Base-by-base conservation (phyloP, 1,140 invertebrate species). In the Brachionus rotundiformis region DNA sequence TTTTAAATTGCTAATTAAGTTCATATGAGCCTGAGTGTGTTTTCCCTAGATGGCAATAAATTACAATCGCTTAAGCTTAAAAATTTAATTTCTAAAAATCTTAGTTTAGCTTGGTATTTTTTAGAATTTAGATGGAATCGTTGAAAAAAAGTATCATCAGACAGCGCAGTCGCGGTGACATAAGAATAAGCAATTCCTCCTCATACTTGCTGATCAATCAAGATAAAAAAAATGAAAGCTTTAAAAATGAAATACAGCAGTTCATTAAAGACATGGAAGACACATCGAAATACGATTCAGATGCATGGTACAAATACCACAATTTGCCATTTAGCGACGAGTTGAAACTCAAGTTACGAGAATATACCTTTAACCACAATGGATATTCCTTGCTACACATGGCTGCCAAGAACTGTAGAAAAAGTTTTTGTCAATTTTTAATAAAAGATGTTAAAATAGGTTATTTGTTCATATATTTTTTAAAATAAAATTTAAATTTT, bases 371-470 rank as follows among this genome's bases (percentile, higher is more conserved):
- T 31, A 49, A 29, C 7, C 76, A 79, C 27, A 63, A 54, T 23
- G 47, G 54, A 31, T 59, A 31, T 39, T 39, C 31, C 4, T 7
- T 79, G 3, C 16, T 79, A 33, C 76, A 79, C n/a, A 31, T 79
- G 7, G 44, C 76, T 19, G 76, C 76, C 19, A 79, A 79, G 19
- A 33, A 79, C 41, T 79, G 76, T 63, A n/a, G 76, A 13, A 54
- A 19, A 25, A 79, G 25, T 23, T 39, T 79, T 79, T 79, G 76
- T 27, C 27, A 59, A 11, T 79, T 59, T 79, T 39, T 79, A 63
- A 63, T 79, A 13, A 49, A 49, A 77, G 49, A 54, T 16, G 23
- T 5, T 16, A 77, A 47, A 77, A 77, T 77, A n/a, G 73, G 73
- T n/a, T n/a, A n/a, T n/a, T n/a, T n/a, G n/a, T n/a, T n/a, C n/a